Evolutionary conservation across 2,797 vertebrate species (phyloP), one percentile per base, ranked within the genome.

Genomic region (Poeciliopsis gracilis): DNA sequence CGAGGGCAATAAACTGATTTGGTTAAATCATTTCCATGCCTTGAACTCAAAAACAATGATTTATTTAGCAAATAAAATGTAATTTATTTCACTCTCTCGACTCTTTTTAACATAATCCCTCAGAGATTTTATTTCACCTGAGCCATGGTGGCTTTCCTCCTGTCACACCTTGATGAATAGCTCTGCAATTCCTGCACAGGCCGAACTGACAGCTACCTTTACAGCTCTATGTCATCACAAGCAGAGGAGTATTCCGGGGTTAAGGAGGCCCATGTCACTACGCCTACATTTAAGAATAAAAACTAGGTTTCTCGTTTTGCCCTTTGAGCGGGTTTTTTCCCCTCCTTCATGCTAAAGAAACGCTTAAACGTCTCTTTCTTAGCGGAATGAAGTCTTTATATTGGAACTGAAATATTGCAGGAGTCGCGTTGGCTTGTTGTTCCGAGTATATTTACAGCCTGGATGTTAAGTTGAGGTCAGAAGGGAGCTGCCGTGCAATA

Each of bases 141-240:
- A 82, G 76, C 88, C 82, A 78, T 79, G 67, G 66, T 80, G 72
- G 66, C 85, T 82, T 77, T 77, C 73, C 77, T 81, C 82, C 90
- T 93, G 93, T 89, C 91, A 88, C n/a, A 82, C 73, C 61, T 72
- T 93, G 94, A 94, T 93, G 85, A 92, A 94, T 93, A 38, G 87
- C 88, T 73, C 4, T 80, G 84, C 84, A 86, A 88, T 83, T 89
- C 86, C 71, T 36, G 83, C 82, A 90, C 92, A 91, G 88, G 88
- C 84, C 79, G 69, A 80, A 90, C 81, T 93, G 94, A 93, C 92
- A 93, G 91, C 77, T 84, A 88, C 93, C 91, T 92, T 92, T 87
- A 89, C 83, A 81, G 86, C 84, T 83, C 76, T 77, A 63, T 86
- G 92, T 91, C 92, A 92, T 86, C 91, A 92, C 84, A 78, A 85